Percentiles rank a stretch among this genome's conserved stretches.
Evolutionary conservation across 2,797 vertebrate genomes (phyloP).

Genomic region (Enteromius treurensis): DNA sequence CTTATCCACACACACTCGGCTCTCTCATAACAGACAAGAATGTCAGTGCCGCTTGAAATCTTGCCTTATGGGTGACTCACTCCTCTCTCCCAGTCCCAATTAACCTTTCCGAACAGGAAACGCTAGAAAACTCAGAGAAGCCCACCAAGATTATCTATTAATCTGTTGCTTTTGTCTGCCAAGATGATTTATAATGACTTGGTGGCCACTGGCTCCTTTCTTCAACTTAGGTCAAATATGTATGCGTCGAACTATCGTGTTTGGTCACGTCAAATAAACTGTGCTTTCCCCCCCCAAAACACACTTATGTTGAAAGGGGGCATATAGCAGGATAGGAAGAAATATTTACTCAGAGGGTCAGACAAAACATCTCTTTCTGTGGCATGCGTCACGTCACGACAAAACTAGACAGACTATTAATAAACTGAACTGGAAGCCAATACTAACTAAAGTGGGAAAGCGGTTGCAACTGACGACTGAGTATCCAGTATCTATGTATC

Average conservation of each 20-base stretch:
- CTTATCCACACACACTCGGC: conserved; percentile 38
- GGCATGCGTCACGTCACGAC: neutral
- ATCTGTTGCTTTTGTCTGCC: conserved; percentile 56
- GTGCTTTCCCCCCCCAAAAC: neutral
- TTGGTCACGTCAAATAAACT: conserved; percentile 36
- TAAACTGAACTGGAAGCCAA: neutral
- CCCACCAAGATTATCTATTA: conserved; percentile 54
- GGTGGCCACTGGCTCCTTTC: conserved; percentile 16
- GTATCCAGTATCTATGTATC: neutral
- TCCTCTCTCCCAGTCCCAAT: conserved; percentile 72
- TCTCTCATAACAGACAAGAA: conserved; percentile 64
- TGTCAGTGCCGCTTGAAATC: conserved; percentile 74
- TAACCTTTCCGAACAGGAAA: conserved; percentile 75
- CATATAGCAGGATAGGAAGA: neutral
- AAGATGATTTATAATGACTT: conserved; percentile 57
- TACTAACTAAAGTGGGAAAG: neutral
- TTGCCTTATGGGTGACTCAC: conserved; percentile 70
- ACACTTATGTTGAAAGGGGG: neutral
- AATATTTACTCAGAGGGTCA: neutral
- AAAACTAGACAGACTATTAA: neutral
- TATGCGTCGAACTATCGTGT: conserved; percentile 40
- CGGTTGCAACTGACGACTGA: no score
- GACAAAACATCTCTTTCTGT: neutral
- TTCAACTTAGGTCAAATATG: conserved; percentile 30
- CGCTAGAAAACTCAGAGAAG: conserved; percentile 46